Percentiles rank a stretch among this genome's conserved stretches.
Conservation (phyloP, 2,797 vertebrate species). For the Acrossocheilus wenchowensis region DNA sequence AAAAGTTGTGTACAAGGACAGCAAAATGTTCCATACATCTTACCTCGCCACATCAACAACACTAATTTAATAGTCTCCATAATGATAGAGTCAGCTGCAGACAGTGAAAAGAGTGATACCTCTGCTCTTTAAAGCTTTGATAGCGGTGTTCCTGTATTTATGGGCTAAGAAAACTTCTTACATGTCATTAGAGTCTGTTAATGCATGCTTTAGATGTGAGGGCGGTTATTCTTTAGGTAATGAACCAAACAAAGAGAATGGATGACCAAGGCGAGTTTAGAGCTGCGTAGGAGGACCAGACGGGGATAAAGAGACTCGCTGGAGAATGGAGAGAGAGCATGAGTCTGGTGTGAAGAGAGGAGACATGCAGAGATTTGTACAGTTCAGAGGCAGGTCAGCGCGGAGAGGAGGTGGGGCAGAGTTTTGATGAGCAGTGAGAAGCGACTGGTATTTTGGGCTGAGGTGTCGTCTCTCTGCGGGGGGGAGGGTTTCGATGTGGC, state of each 20-base stretch:
- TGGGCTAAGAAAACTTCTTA: neutral
- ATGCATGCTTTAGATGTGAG: neutral
- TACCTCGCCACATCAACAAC: neutral
- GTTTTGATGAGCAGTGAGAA: constrained; percentile 64
- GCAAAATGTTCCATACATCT: neutral
- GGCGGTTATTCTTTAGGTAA: neutral
- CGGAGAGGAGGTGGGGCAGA: constrained; percentile 68
- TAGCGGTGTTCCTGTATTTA: neutral
- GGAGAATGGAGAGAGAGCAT: neutral
- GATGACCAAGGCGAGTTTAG: constrained; percentile 16
- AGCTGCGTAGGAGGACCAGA: constrained; percentile 60
- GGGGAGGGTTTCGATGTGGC: constrained; percentile 56
- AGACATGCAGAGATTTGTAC: constrained; percentile 52
- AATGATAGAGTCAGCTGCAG: neutral
- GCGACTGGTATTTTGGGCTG: constrained; percentile 70
- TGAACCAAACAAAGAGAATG: constrained; percentile 19
- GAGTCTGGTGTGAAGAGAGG: neutral
- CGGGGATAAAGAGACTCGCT: constrained; percentile 27
- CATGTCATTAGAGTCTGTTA: constrained; percentile 17
- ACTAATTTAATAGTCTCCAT: neutral
- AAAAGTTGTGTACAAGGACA: neutral
- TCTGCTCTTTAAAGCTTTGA: constrained; percentile 12
- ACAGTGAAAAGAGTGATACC: neutral
- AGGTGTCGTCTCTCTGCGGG: constrained; percentile 56
- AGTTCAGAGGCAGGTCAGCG: constrained; percentile 69